phyloP scores from a whole-genome alignment of 2,797 vertebrate species.

The Octomys mimax region DNA sequence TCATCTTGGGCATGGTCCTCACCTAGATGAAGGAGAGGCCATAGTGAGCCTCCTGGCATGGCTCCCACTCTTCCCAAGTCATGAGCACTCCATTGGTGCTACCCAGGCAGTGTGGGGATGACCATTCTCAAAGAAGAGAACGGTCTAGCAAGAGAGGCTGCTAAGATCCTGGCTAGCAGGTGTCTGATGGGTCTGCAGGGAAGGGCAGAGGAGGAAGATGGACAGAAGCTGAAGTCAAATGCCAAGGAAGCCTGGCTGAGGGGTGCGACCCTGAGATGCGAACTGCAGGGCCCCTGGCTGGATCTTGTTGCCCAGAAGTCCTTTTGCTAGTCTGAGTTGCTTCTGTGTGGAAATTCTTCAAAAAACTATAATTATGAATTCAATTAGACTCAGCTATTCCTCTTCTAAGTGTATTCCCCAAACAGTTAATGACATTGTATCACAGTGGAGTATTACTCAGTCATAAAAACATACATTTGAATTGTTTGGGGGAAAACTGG shows the following conservation, averaged over 20 bases:
- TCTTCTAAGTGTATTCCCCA: background rate
- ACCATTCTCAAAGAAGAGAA: rapidly evolving
- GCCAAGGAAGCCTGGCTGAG: background rate
- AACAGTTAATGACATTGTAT: background rate
- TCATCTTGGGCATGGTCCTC: too few relatives aligned
- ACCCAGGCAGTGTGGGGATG: rapidly evolving
- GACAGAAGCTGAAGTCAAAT: background rate
- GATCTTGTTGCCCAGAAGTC: background rate
- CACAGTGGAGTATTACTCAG: background rate
- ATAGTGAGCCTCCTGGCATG: rapidly evolving
- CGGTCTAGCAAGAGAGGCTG: background rate
- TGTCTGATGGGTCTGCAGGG: background rate
- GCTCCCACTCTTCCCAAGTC: background rate
- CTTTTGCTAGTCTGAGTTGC: background rate
- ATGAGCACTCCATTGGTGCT: too few relatives aligned
- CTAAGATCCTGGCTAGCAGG: background rate
- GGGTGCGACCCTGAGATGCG: background rate
- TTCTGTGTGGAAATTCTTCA: background rate
- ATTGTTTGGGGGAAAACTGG: background rate
- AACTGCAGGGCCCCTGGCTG: background rate
- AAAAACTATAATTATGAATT: background rate
- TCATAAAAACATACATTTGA: background rate
- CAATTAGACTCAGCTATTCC: background rate
- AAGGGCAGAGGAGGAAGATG: rapidly evolving
- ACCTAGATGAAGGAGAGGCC: background rate